Base-by-base conservation (phyloP, 1,140 invertebrate species). In the Ephestia elutella region DNA sequence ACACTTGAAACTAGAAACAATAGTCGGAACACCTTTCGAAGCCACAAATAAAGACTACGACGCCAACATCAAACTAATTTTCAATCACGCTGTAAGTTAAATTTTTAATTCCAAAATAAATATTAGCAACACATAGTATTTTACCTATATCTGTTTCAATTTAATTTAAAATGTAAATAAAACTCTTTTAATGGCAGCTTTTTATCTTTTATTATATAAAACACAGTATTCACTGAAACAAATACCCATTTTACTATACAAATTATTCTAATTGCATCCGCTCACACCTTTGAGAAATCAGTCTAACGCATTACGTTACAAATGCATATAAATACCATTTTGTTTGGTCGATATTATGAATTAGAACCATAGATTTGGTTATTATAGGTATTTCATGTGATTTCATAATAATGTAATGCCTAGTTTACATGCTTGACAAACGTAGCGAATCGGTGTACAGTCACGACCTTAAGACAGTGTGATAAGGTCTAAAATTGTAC, bases 1-100 rank as follows among this genome's bases (percentile, higher is more conserved):
- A n/a, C 15, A 49, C 50, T 7, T 70, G 0, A 35, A 48, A 0
- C 69, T 80, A 3, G 58, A 59, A 18, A 35, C 66, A 7, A 57
- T 82, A n/a, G 48, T 56, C 0, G 79, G 80, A 11, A 74, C 78
- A 7, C 80, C 78, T 2, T 75, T 65, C 58, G 32, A 63, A 19
- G 53, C 72, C 11, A 54, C 55, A 3, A 54, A 79, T 54, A 32
- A 59, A 7, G 65, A 78, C 7, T 74, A 71, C 35, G 63, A 78
- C 7, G 62, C 49, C 21, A 86, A 83, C 56, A 57, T 86, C 10
- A 70, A 75, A 35, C 56, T 69, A 4, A 79, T 86, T 57, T 83
- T 84, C 54, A 68, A 71, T 50, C 17, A 61, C 49, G 8, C 49
- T 56, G 20, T 55, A 49, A 56, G 3, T 35, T 49, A 49, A 56